phyloP scores from a whole-genome alignment of 2,888 invertebrate species.

The Caenorhabditis uteleia region DNA sequence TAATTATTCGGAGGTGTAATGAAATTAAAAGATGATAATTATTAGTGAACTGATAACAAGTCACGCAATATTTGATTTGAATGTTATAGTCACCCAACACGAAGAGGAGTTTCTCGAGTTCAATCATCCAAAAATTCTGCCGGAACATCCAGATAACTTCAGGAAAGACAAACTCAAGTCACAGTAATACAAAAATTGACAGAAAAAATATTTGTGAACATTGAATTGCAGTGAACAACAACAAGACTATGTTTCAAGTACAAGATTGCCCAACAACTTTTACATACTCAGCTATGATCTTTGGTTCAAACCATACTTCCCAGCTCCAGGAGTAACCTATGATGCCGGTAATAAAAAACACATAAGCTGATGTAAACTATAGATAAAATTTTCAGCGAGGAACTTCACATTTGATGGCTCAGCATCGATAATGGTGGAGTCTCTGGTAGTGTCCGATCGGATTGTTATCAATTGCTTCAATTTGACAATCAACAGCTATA shows the following conservation, averaged over 20 bases:
- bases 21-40: no score
- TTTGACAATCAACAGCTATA: conserved; percentile 17
- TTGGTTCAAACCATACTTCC: conserved; percentile 46
- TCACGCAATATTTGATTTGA: no score
- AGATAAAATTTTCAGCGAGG: conserved; percentile 19
- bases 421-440: conserved; percentile 23
- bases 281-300: conserved; percentile 38
- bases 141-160: conserved; percentile 22
- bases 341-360: conserved; percentile 21
- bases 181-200: conserved; percentile 3
- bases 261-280: conserved; percentile 36
- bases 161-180: conserved; percentile 11
- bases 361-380: conserved; percentile 15
- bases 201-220: background rate
- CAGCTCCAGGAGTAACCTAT: conserved; percentile 32
- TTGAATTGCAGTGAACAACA: conserved; percentile 13
- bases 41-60: no score
- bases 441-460: conserved; percentile 13
- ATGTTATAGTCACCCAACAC: no score
- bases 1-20: no score
- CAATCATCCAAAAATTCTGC: conserved; percentile 27
- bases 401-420: conserved; percentile 51
- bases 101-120: conserved; percentile 9
- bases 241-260: conserved; percentile 21
- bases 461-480: conserved; percentile 35